A percentile compares a stretch with the other conserved stretches of the same genome.
phyloP scores from a whole-genome alignment of 2,888 invertebrate species.

The Acanthosepion lycidas region DNA sequence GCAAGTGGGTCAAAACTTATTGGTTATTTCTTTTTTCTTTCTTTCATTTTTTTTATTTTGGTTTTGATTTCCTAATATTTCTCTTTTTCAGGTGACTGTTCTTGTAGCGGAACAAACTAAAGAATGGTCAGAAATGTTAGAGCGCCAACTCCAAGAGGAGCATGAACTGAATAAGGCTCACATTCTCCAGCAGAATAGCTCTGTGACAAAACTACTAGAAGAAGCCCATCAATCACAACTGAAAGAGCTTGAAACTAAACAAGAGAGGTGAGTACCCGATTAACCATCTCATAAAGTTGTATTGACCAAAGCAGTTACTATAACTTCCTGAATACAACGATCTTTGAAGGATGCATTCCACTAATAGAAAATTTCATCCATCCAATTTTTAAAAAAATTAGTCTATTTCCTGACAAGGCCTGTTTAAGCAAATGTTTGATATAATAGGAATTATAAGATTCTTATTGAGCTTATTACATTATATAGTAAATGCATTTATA shows the following conservation, averaged over 20 bases:
- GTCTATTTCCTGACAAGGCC: too few relatives aligned
- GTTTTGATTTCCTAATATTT: neutral
- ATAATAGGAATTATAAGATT: too few relatives aligned
- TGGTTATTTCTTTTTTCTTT: neutral
- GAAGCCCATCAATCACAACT: constrained; percentile 84
- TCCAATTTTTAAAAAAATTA: too few relatives aligned
- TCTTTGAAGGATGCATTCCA: too few relatives aligned
- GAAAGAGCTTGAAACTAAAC: constrained; percentile 91
- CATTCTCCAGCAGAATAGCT: constrained; percentile 86
- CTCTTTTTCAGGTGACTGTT: constrained; percentile 72
- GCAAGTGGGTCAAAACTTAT: neutral
- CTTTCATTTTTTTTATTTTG: neutral
- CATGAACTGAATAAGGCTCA: constrained; percentile 82
- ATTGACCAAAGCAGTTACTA: too few relatives aligned
- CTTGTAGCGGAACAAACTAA: constrained; percentile 93
- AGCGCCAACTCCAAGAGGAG: constrained; percentile 86
- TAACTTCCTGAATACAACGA: too few relatives aligned
- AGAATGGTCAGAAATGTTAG: constrained; percentile 94
- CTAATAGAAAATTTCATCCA: too few relatives aligned
- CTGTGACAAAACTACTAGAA: constrained; percentile 93
- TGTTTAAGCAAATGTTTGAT: too few relatives aligned
- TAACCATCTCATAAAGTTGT: too few relatives aligned
- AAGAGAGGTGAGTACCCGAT: constrained; percentile 81
- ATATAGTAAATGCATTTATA: too few relatives aligned
- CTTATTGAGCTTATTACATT: too few relatives aligned